Evolutionary conservation across 2,797 vertebrate species (phyloP).

Genomic region (Apogon hyalosoma): DNA sequence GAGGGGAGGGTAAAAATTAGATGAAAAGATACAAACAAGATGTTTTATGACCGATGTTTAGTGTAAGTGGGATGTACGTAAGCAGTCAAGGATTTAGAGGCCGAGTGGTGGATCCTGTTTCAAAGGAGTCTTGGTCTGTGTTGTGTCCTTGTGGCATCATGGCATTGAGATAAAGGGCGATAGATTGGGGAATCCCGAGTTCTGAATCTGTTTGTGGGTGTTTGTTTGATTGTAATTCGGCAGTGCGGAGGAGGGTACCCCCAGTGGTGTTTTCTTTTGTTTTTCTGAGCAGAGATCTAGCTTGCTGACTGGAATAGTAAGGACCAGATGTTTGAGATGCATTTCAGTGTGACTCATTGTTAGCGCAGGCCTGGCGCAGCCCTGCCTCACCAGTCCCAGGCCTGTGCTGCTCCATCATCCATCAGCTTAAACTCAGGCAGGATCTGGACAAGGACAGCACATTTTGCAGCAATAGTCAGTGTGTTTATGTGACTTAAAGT

Average conservation of each 20-base stretch:
- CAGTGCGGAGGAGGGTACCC: conserved; percentile 52
- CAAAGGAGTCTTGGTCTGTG: conserved; percentile 71
- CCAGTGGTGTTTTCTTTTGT: conserved; percentile 55
- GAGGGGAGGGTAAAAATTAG: conserved; percentile 45
- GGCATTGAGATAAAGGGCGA: conserved; percentile 41
- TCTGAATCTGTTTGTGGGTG: conserved; percentile 7
- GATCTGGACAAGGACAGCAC: not conserved
- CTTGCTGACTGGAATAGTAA: conserved; percentile 56
- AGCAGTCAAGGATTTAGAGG: conserved; percentile 61
- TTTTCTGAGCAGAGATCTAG: conserved; percentile 50
- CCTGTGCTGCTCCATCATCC: conserved; percentile 27
- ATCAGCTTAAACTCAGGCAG: conserved; percentile 30
- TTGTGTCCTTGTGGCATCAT: conserved; percentile 59
- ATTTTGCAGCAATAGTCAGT: not conserved
- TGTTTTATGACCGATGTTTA: conserved; percentile 72
- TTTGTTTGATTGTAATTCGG: conserved; percentile 40
- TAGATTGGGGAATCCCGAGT: conserved; percentile 38
- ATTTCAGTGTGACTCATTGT: conserved; percentile 65
- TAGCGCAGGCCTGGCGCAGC: conserved; percentile 31
- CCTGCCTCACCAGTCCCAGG: conserved; percentile 28
- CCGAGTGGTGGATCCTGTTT: conserved; percentile 67
- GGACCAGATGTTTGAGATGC: conserved; percentile 76
- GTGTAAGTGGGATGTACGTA: conserved; percentile 52
- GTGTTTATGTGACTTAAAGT: not conserved
- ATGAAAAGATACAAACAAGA: conserved; percentile 64